Base-by-base conservation (phyloP, 1,140 invertebrate species). In the Sycobia sp. region DNA sequence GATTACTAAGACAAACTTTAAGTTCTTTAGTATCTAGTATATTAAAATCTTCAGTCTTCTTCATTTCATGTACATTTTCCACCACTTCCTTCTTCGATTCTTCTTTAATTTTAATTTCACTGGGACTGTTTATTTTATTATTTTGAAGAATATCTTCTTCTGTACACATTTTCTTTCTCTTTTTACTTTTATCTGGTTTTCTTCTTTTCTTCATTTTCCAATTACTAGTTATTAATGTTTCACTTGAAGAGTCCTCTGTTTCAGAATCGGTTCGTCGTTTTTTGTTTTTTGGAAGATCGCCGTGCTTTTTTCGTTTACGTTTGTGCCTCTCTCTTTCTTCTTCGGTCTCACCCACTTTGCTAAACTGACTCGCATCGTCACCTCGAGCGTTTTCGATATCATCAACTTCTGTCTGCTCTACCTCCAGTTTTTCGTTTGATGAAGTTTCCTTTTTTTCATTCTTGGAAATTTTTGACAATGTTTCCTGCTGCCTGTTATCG, bases 131-230 rank as follows among this genome's bases (percentile, higher is more conserved):
- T 4, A 69, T 63, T 2, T 69, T 65, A 18, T 70, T 69, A 0
- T 69, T 67, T 5, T 66, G 53, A 11, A 65, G 66, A 38, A 56
- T 66, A 1, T 67, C 65, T 38, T 71, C 66, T 11, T 73, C 68
- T 0, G 67, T 41, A 64, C 68, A 58, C 46, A 72, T 4, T 46
- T 65, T 39, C 32, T 69, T 71, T 11, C 70, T 61, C 14, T 69
- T 69, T 36, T 70, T 67, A 54, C 66, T 58, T 56, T 71, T 71
- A 14, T 63, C 46, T 3, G 66, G 49, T 58, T 70, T 71, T 38
- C 70, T 68, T 60, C 67, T 50, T 41, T 68, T 44, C 25, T 69
- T 68, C 11, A 70, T 69, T 36, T 74, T 70, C 71, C 74, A 73
- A 20, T 59, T 69, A 8, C 39, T 55, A 1, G 38, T 60, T 8